phyloP scores from a whole-genome alignment of 2,113 vertebrate species.

The Lipophrys pholis region DNA sequence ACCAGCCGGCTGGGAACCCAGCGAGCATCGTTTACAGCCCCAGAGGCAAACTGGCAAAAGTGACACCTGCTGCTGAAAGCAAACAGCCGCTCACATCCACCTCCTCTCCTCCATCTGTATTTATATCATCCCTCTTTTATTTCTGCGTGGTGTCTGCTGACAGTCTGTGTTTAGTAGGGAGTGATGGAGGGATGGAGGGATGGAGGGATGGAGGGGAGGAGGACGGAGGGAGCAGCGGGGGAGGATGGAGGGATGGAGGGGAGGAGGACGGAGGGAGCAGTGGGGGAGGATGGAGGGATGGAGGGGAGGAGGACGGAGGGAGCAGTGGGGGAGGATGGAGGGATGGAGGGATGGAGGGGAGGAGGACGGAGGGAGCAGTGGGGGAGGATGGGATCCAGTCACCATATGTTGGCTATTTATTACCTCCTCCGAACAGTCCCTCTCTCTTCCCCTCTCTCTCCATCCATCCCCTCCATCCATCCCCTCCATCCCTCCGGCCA shows the following conservation, averaged over 20 bases:
- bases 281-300: no score
- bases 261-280: no score
- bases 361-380: conserved; percentile 26
- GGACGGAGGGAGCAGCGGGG: no score
- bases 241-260: no score
- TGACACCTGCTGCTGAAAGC: conserved; percentile 34
- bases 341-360: no score
- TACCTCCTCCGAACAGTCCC: conserved; percentile 55
- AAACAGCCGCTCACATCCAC: conserved; percentile 8
- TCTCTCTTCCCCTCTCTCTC: no score
- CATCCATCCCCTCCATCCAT: conserved; percentile 32
- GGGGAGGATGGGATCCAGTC: conserved; percentile 56
- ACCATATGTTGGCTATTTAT: conserved; percentile 82
- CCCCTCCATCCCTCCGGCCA: conserved; percentile 10
- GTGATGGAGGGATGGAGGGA: conserved; percentile 54
- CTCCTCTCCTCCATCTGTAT: conserved; percentile 6
- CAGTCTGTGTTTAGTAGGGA: conserved; percentile 47
- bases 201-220: no score
- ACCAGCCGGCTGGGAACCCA: no score
- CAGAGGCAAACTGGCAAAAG: conserved; percentile 38
- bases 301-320: no score
- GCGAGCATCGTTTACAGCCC: conserved; percentile 13
- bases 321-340: no score
- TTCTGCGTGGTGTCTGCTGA: conserved; percentile 52
- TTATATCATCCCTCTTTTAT: neutral